Evolutionary conservation across 2,113 vertebrate genomes (phyloP).

Genomic region (Salvator merianae): DNA sequence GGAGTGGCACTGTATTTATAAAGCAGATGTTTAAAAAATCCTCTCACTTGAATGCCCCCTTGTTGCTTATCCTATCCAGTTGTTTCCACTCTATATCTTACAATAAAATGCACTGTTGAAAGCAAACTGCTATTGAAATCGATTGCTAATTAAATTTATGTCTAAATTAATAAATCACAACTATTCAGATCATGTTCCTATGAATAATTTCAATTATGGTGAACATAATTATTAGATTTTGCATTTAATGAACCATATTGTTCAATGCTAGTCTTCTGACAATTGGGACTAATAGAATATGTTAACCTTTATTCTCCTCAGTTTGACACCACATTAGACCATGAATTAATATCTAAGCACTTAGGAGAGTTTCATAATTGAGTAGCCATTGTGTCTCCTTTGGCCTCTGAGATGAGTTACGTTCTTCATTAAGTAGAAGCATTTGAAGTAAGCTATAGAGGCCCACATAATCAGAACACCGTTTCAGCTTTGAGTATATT

Average conservation of each 20-base stretch:
- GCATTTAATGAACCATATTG: constrained; percentile 75
- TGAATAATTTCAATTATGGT: constrained; percentile 76
- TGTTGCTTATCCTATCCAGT: constrained; percentile 34
- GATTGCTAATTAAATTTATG: constrained; percentile 78
- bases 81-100: constrained; percentile 49
- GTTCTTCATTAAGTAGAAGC: constrained; percentile 51
- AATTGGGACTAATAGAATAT: constrained; percentile 79
- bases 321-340: constrained; percentile 72
- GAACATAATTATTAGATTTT: constrained; percentile 75
- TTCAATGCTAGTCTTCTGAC: constrained; percentile 77
- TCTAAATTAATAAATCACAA: constrained; percentile 79
- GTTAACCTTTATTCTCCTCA: constrained; percentile 79
- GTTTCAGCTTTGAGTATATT: background rate
- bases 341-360: constrained; percentile 72
- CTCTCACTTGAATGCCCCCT: background rate
- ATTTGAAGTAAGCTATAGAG: constrained; percentile 47
- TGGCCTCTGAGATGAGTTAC: constrained; percentile 54
- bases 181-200: constrained; percentile 73
- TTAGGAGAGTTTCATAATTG: constrained; percentile 72
- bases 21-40: constrained; percentile 3
- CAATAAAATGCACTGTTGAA: constrained; percentile 65
- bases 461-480: constrained; percentile 22
- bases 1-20: constrained; percentile 1
- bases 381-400: constrained; percentile 67
- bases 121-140: constrained; percentile 70